Base-by-base conservation (phyloP, 2,888 invertebrate genomes). In the Oasisia sp. region DNA sequence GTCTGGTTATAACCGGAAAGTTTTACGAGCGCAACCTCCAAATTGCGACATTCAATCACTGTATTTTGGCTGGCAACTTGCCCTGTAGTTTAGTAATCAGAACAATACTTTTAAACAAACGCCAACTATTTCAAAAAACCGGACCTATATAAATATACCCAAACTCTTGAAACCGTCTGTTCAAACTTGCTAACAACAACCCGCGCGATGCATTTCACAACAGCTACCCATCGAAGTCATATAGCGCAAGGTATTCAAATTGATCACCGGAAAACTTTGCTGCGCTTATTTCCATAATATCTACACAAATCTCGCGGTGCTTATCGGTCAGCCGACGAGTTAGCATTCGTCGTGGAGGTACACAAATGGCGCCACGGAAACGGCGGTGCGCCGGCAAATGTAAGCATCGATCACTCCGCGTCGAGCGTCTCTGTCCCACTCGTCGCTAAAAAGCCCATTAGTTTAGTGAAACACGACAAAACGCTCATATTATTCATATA, bases 211-310 rank as follows among this genome's bases (percentile, higher is more conserved):
- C 27, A 74, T 74, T n/a, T 74, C 19, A 74, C 74, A 74, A 74
- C n/a, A 27, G n/a, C 74, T 27, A 74, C 14, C 74, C 4, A 19
- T 27, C n/a, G n/a, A n/a, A n/a, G n/a, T 74, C 27, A 74, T 74
- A n/a, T n/a, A 74, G 74, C 14, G 74, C 27, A 74, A 74, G 74
- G 27, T 74, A 74, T 27, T 74, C 74, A 74, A 74, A 74, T 74
- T 74, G 74, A 74, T 74, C 74, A 74, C 74, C 74, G 74, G 74
- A 74, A 74, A 74, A 74, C 74, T 27, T 74, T n/a, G 74, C 74
- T 27, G 74, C 74, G 74, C 0, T 74, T 74, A 74, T 74, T 74
- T 74, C 74, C 74, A 74, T 74, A 74, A 74, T 74, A 74, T 74
- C 27, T 74, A 74, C 74, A 74, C 74, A 74, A 74, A 74, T 74